Evolutionary conservation across 1,140 invertebrate genomes (phyloP), one percentile per base, ranked within the genome.

Genomic region (Potamilus streckersoni): DNA sequence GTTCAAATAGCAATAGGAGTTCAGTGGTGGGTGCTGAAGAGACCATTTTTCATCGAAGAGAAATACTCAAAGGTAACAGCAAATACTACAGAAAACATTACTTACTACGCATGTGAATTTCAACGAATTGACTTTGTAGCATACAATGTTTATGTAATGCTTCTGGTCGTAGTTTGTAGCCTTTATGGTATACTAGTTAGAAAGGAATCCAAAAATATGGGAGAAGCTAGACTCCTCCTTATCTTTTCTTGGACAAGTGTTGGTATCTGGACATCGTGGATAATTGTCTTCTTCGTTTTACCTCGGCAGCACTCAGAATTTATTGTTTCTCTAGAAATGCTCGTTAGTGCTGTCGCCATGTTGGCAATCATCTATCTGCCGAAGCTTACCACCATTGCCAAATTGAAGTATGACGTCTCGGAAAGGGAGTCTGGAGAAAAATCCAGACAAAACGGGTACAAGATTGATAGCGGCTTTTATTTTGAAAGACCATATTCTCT

Each of bases 211-310:
- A 89, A 92, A 55, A 93, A 93, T 85, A 92, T 93, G 81, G 89
- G 89, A 11, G 93, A 93, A 78, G 92, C 92, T 8, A 89, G 90
- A 38, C 91, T 92, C n/a, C 92, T 93, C 78, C 90, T 92, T 55
- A 85, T 90, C 0, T 91, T 90, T 0, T 89, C 89, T 5, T 87
- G 92, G 63, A 85, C 91, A 2, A 83, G 91, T 17, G 69, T 91
- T 3, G 65, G 89, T 19, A 84, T 91, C 3, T 93, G 92, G 92
- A 80, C 91, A 5, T 82, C 89, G 15, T 93, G 93, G 92, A 70
- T 91, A 2, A 89, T 90, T 6, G 90, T 88, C n/a, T 91, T 92
- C 74, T 80, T 91, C 49, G 67, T 91, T 4, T 82, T 92, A 19
- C 88, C 89, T 59, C 79, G 84, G 16, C 83, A 88, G 66, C 91